Base-by-base conservation (phyloP, 2,797 vertebrate species). In the Neopelma chrysocephalum region DNA sequence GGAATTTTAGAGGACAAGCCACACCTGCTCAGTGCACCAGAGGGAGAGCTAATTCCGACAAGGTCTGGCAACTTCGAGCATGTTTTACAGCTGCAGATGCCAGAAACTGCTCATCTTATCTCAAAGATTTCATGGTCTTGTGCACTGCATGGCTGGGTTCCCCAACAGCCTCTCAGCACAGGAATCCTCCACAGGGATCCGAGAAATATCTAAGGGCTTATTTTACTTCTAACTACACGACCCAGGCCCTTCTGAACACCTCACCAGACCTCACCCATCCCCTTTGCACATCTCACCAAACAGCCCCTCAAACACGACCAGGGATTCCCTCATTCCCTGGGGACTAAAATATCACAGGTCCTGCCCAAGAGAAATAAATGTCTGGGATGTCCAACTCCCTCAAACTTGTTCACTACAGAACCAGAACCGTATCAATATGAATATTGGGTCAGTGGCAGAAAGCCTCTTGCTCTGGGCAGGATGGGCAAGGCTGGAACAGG, bases 1-100 rank as follows among this genome's bases (percentile, higher is more conserved):
- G 96, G 92, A 95, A 57, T 87, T 96, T 57, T 3, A 34, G 77
- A 91, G 89, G 45, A 84, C 89, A 80, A 93, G 79, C 90, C 66
- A 89, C 91, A 95, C 91, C 90, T 94, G 85, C 94, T 77, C 82
- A 78, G 50, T 25, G 77, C 60, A 82, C 92, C 84, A 56, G 40
- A 80, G 82, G 47, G 80, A 95, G 43, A 90, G 79, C 40, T 40
- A 84, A 86, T 10, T 51, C 69, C 45, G 2, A 87, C 69, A 66
- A 90, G 42, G 69, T 62, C 85, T 94, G 94, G 89, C 93, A 94
- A 40, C 43, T 70, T 79, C 1, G 8, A 51, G 47, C 29, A 21
- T 56, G 62, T 82, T 93, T 94, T 91, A 90, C 77, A 94, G 79
- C 40, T 87, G 80, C 87, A 90, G 82, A 86, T 51, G 58, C 87